Percentiles rank a stretch among this genome's conserved stretches.
These are phyloP conservation scores for Pammene fasciana DNA, from an alignment of 2,888 invertebrate genomes.

Conservation along the genomic window DNA sequence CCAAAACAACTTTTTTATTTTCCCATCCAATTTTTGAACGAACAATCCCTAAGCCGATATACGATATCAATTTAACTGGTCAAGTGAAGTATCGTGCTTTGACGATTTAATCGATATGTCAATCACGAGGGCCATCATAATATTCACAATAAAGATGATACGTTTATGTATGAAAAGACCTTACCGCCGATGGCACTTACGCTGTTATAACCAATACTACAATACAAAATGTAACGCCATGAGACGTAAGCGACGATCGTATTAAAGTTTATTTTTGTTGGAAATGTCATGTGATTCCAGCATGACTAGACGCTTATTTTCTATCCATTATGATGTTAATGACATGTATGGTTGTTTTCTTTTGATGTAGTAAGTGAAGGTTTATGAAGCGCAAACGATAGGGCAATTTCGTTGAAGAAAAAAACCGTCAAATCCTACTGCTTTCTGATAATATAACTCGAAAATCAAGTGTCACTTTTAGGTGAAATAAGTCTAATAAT, in stretches of 20 bases:
- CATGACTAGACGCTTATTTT: constrained; percentile 11
- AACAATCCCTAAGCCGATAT: neutral
- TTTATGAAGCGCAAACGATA: neutral
- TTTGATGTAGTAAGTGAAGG: neutral
- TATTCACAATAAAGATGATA: neutral
- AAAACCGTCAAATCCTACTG: no score
- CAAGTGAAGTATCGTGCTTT: neutral
- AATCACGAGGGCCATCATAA: constrained; percentile 18
- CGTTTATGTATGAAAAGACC: neutral
- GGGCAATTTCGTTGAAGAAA: no score
- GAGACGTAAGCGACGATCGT: neutral
- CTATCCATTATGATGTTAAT: constrained; percentile 14
- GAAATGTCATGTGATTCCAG: neutral
- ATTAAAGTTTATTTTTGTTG: neutral
- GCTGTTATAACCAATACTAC: neutral
- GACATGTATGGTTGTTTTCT: neutral
- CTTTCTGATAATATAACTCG: no score
- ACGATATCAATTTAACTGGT: constrained; percentile 11
- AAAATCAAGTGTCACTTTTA: no score
- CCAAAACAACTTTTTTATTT: neutral
- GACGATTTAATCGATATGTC: constrained; percentile 20
- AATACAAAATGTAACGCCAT: neutral
- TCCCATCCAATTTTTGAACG: neutral
- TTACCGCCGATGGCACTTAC: neutral
- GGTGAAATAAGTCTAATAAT: no score